Evolutionary conservation across 2,113 vertebrate genomes (phyloP), one percentile per base, ranked within the genome.

Genomic region (Mormyrus iriodes): DNA sequence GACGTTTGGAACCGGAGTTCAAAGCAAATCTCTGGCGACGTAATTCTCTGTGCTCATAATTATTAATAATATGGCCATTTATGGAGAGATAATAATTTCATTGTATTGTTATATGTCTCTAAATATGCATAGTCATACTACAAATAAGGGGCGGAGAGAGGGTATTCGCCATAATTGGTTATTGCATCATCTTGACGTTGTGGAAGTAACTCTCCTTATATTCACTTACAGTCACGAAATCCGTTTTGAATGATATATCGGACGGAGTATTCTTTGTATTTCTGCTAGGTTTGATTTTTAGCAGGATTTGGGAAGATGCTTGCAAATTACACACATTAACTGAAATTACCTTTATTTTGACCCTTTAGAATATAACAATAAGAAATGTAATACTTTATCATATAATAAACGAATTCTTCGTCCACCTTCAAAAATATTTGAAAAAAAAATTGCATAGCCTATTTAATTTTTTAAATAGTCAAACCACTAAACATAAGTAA

Each of bases 131-230:
- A 79, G 35, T 42, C 73, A 79, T 76, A 76, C 35, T 35, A 76
- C 31, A 76, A 19, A 76, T 79, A 39, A 79, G 15, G 35, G 35
- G 35, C 73, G 44, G 48, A 21, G 24, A n/a, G 10, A 49, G 46
- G n/a, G 46, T 85, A 51, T 85, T 85, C 44, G 48, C 44, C 82
- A 49, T 15, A 49, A 46, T 49, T 85, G 2, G 21, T 48, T 49
- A 49, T 85, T 85, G 83, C 83, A 48, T 85, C 83, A 85, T 48
- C 83, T 85, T 49, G 15, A 85, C 46, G 44, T 51, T 24, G 83
- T 85, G 9, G 42, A 85, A 51, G 42, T 13, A 85, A 79, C 48
- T 27, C n/a, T 49, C n/a, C 48, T 49, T 4, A 12, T 85, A n/a
- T 48, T 49, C 35, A 79, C 35, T 35, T 39, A 39, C 73, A 79